Evolutionary conservation across 2,888 invertebrate genomes (phyloP).

Genomic region (Euphydryas editha): DNA sequence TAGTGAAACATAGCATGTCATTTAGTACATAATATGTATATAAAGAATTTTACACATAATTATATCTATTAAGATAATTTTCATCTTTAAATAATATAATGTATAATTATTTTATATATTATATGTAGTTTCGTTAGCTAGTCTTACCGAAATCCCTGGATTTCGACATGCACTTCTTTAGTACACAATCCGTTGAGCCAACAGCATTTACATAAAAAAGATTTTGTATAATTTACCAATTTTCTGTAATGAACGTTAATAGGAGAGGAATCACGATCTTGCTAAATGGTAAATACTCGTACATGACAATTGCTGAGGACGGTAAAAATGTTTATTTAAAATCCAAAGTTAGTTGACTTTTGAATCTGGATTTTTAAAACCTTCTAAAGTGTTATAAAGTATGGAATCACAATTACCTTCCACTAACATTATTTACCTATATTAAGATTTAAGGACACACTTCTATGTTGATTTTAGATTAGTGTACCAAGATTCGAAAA

Average conservation of each 20-base stretch:
- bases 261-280: constrained; percentile 25
- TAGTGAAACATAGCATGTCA: too few relatives aligned
- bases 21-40: too few relatives aligned
- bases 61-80: too few relatives aligned
- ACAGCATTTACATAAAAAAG: constrained; percentile 17
- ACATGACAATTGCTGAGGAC: constrained; percentile 8
- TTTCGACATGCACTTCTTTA: background rate
- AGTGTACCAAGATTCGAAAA: too few relatives aligned
- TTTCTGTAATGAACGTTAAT: constrained; percentile 21
- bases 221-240: constrained; percentile 26
- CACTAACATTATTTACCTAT: too few relatives aligned
- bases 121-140: background rate
- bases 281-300: constrained; percentile 23
- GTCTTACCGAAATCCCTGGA: background rate
- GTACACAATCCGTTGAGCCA: background rate
- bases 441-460: too few relatives aligned
- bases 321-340: background rate
- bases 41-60: too few relatives aligned
- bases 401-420: too few relatives aligned
- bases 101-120: too few relatives aligned
- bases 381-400: background rate
- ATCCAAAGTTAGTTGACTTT: background rate
- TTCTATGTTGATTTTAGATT: too few relatives aligned
- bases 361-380: background rate
- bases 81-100: too few relatives aligned